Base-by-base conservation (phyloP, 2,113 vertebrate genomes). In the Odontophorus gujanensis region DNA sequence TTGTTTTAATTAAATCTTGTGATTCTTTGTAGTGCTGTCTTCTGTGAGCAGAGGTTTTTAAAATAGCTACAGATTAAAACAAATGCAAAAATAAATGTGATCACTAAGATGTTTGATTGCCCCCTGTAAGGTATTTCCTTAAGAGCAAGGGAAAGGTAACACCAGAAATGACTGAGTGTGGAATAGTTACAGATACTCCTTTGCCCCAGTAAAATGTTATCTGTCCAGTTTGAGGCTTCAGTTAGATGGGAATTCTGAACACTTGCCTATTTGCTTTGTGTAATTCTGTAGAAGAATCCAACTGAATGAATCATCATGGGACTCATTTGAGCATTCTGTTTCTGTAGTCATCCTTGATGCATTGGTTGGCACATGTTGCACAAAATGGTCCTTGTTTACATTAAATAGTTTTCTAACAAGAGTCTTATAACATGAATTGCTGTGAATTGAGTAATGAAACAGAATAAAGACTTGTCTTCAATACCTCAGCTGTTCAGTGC, bases 401-500 rank as follows among this genome's bases (percentile, higher is more conserved):
- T 81, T 88, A 84, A 34, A 24, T 76, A 17, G 7, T 78, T 90
- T 91, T 91, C 67, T 81, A 80, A 20, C 0, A 0, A 67, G 67
- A 75, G 63, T 76, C 48, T 38, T 87, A 87, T 89, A 87, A 68
- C 42, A 28, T 25, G 17, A 51, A 4, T 55, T 50, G 83, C 2
- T 93, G 78, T 92, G 63, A 85, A 89, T 0, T 18, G 30, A 82
- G 28, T 51, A 62, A 45, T 45, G 38, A 73, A 94, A 67, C 43
- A 47, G 43, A 97, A 96, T 97, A 97, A 96, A 97, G 81, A 59
- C 21, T 30, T 69, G 28, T 89, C 28, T 87, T 69, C 75, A 24
- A 48, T 40, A 65, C 20, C 18, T 57, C 3, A 11, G 1, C 48
- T 34, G 34, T 36, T 80, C 8, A 17, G 22, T 75, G 84, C 34